A percentile compares a stretch with the other conserved stretches of the same genome.
Conservation (phyloP, 2,797 vertebrate species). For the Atherinosoma microstoma region DNA sequence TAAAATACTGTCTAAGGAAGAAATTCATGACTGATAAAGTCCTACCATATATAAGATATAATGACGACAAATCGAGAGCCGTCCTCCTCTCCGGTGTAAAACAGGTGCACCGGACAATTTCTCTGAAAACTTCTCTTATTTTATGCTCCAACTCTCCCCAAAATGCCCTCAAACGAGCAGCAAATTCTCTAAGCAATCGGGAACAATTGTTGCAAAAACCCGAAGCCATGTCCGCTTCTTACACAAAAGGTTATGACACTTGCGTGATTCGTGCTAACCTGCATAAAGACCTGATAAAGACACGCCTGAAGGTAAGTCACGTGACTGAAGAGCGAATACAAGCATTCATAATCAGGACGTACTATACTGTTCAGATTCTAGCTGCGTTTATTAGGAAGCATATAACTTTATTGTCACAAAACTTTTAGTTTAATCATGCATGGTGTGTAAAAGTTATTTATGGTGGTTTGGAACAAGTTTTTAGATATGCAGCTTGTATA, state of each 20-base stretch:
- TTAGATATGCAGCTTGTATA: too few species aligned
- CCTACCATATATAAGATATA: constrained; percentile 78
- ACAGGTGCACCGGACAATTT: constrained; percentile 76
- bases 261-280: neutral
- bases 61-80: constrained; percentile 61
- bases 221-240: constrained; percentile 61
- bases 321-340: constrained; percentile 14
- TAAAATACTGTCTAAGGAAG: neutral
- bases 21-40: neutral
- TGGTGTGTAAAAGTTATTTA: neutral
- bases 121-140: constrained; percentile 68
- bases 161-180: constrained; percentile 55
- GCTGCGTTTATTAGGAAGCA: neutral
- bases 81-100: constrained; percentile 57
- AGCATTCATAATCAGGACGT: neutral
- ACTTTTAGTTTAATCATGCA: neutral
- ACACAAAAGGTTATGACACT: neutral
- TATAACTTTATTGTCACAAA: neutral
- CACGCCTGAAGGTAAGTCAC: constrained; percentile 27
- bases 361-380: neutral
- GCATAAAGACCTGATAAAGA: constrained; percentile 9
- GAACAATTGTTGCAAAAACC: constrained; percentile 78
- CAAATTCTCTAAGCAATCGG: constrained; percentile 70
- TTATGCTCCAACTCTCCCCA: constrained; percentile 62
- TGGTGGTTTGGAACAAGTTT: neutral